Percentiles rank a stretch among this genome's conserved stretches.
Conservation (phyloP, 2,113 vertebrate genomes). For the Laticauda laticaudata region DNA sequence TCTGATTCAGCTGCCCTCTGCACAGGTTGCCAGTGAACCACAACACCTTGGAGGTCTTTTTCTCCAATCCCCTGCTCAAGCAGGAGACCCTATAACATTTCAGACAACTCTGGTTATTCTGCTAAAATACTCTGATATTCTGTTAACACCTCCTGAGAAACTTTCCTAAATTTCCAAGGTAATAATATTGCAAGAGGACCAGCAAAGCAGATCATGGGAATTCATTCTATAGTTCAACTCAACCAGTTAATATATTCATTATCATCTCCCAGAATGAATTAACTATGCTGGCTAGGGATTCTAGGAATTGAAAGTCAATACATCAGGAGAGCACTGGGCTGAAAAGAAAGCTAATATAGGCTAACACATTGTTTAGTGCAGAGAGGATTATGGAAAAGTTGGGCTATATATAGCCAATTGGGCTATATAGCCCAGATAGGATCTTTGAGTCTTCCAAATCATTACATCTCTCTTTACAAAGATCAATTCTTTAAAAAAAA, state of each 20-base stretch:
- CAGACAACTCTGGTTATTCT: too few relatives aligned
- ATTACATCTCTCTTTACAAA: constrained; percentile 25
- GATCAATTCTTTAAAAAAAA: constrained; percentile 5
- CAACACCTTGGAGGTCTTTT: too few relatives aligned
- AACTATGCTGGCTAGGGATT: background rate
- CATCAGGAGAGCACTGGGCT: background rate
- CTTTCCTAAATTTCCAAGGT: background rate
- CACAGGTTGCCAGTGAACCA: too few relatives aligned
- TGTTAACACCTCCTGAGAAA: background rate
- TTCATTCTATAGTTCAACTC: background rate
- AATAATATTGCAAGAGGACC: too few relatives aligned
- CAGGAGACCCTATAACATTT: too few relatives aligned
- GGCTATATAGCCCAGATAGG: background rate
- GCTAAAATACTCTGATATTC: too few relatives aligned
- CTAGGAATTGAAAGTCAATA: background rate
- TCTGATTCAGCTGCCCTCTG: too few relatives aligned
- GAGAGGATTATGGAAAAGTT: background rate
- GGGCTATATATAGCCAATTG: too few relatives aligned
- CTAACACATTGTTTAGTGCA: background rate
- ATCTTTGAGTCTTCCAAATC: background rate
- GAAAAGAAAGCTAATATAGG: background rate
- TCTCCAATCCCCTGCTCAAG: too few relatives aligned
- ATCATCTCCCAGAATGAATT: background rate
- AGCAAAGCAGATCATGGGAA: background rate
- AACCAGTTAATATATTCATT: background rate